Conservation (phyloP, 2,797 vertebrate species). For the Pteropus rufus region DNA sequence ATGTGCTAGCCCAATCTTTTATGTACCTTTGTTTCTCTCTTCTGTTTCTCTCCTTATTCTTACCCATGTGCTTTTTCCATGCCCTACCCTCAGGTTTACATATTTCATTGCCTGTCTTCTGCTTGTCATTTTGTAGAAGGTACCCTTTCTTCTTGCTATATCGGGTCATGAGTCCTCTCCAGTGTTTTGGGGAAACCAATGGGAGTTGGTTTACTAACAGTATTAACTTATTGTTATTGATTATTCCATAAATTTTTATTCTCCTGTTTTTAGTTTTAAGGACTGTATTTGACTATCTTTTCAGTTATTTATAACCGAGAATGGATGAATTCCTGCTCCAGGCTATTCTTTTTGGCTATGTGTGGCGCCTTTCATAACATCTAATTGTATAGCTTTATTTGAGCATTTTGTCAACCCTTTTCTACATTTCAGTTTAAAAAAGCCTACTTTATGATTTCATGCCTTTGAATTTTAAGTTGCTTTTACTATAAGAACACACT, state of each 20-base stretch:
- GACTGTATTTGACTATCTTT: background rate
- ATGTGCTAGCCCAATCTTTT: background rate
- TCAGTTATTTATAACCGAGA: background rate
- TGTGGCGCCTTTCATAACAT: background rate
- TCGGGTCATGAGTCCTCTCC: background rate
- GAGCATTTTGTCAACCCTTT: background rate
- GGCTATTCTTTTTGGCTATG: background rate
- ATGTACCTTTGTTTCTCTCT: too few relatives aligned
- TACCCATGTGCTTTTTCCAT: background rate
- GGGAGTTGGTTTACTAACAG: background rate
- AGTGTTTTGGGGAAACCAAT: background rate
- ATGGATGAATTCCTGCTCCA: background rate
- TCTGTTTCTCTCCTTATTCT: background rate
- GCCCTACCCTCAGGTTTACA: background rate
- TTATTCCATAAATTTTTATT: conserved; percentile 11
- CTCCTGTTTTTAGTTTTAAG: background rate
- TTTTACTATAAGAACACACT: background rate
- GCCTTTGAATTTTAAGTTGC: conserved; percentile 35
- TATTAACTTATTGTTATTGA: background rate
- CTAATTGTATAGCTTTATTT: background rate
- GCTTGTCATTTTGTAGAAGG: background rate
- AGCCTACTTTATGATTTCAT: background rate
- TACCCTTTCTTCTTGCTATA: background rate
- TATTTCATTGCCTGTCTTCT: background rate
- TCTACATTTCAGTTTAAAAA: background rate